These are phyloP conservation scores for Rhinoraja longicauda DNA, from an alignment of 2,797 vertebrate genomes.

Conservation along the genomic window DNA sequence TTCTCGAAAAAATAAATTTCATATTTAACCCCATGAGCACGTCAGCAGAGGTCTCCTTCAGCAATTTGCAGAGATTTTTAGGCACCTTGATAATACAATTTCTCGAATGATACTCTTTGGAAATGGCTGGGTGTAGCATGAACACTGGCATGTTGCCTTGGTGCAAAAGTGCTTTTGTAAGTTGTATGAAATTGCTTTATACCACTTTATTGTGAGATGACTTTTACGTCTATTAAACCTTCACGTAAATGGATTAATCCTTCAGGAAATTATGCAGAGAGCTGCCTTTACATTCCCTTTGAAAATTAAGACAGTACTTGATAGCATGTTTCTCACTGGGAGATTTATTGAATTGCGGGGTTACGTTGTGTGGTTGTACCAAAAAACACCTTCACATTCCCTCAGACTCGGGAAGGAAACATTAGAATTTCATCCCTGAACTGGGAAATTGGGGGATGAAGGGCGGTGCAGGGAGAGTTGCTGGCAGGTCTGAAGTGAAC, in stretches of 20 bases:
- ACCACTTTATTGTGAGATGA: neutral
- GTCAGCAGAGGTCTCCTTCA: neutral
- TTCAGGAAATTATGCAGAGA: neutral
- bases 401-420: neutral
- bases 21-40: constrained; percentile 33
- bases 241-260: neutral
- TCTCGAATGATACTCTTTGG: neutral
- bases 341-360: neutral
- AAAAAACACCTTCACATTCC: neutral
- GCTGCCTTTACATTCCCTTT: neutral
- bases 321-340: neutral
- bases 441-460: neutral
- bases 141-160: neutral
- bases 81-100: neutral
- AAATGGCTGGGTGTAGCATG: neutral
- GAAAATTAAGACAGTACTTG: neutral
- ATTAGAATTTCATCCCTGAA: neutral
- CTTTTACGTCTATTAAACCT: neutral
- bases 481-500: neutral
- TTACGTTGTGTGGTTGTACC: neutral
- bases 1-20: constrained; percentile 35
- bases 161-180: neutral
- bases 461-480: neutral
- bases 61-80: constrained; percentile 5
- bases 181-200: neutral